Evolutionary conservation across 2,113 vertebrate genomes (phyloP).

Genomic region (Chloropsis cyanopogon): DNA sequence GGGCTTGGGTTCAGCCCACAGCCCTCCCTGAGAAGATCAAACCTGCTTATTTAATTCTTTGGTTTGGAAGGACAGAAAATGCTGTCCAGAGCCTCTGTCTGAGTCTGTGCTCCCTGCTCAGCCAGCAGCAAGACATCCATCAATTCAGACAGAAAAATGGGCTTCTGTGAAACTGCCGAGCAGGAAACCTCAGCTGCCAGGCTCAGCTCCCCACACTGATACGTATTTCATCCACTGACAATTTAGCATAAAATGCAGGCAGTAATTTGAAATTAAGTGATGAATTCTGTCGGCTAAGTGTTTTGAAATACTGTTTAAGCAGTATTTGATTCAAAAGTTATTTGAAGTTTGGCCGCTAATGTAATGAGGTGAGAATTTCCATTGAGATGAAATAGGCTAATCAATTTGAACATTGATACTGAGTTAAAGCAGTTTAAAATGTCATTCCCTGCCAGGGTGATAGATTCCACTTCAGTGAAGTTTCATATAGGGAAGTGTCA

Average conservation of each 20-base stretch:
- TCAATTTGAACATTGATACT: slow-evolving; percentile 47
- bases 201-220: not conserved
- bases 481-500: not conserved
- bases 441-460: not conserved
- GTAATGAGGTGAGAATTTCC: slow-evolving; percentile 56
- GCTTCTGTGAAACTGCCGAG: not conserved
- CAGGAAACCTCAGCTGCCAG: not conserved
- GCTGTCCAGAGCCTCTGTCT: not conserved
- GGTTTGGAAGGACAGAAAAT: not conserved
- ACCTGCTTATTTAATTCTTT: not conserved
- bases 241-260: not conserved
- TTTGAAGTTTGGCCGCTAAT: slow-evolving; percentile 39
- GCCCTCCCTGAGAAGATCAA: not conserved
- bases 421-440: slow-evolving; percentile 52
- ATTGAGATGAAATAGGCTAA: slow-evolving; percentile 46
- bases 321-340: slow-evolving; percentile 43
- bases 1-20: not conserved
- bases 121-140: not conserved
- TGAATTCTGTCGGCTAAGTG: slow-evolving; percentile 27
- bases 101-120: not conserved
- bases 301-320: slow-evolving; percentile 40
- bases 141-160: not conserved
- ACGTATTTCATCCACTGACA: not conserved
- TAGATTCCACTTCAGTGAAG: slow-evolving; percentile 34
- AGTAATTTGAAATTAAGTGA: slow-evolving; percentile 42